Evolutionary conservation across 2,888 invertebrate species (phyloP), one percentile per base, ranked within the genome.

Genomic region (Ichneumon xanthorius): DNA sequence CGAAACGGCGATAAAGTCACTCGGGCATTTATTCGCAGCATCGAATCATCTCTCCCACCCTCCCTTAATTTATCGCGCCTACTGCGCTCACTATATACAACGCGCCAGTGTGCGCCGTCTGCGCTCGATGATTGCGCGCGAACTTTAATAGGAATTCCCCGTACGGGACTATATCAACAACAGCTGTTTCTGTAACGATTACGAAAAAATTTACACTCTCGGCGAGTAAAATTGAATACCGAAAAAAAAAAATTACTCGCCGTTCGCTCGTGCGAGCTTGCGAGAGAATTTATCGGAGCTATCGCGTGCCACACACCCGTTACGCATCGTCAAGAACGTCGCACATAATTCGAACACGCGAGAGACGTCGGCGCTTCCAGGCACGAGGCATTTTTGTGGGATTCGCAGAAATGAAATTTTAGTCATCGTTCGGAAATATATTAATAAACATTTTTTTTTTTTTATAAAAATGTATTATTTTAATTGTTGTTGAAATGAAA

Each of bases 131-230:
- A 72, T 75, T 75, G 48, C 22, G 11, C 19, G 73, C 65, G 50
- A 63, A 70, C 61, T 55, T 50, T 3, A 58, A 19, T 19, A 26
- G 22, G 63, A 67, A n/a, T 65, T 72, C 50, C 11, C 37, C 72
- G 26, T 65, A 65, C 19, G 30, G 5, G 33, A 77, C 30, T 50
- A 61, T 50, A 77, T 73, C 67, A 50, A 61, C 80, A 77, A 61
- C 80, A 80, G 77, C 58, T 84, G 80, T 55, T 77, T 50, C 61
- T 65, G 19, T 63, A 30, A 30, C 2, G 14, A 53, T 33, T 71
- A 73, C 68, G 77, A 50, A 26, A 65, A 50, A 50, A n/a, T 76
- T 76, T 76, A 50, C 50, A 33, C 33, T 50, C 33, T 48, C 33
- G 63, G 33, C 50, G 33, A 33, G 19, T 22, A 7, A 75, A 75